Evolutionary conservation across 2,113 vertebrate genomes (phyloP).

Genomic region (Argyrosomus japonicus): DNA sequence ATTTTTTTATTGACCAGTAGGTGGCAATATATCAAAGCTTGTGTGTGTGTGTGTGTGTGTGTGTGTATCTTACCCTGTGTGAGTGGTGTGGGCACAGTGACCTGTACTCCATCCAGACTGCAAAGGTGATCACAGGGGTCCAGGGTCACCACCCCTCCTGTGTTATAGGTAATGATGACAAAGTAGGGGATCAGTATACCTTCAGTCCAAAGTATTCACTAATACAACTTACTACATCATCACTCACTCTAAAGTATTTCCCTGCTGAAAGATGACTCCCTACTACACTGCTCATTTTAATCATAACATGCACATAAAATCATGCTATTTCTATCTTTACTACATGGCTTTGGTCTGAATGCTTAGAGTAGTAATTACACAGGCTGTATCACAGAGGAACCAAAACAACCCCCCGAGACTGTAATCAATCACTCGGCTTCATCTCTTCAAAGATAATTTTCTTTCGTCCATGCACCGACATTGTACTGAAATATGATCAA

Average conservation of each 20-base stretch:
- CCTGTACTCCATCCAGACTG: constrained; percentile 84
- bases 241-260: neutral
- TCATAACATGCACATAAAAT: neutral
- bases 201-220: neutral
- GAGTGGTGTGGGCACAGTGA: constrained; percentile 83
- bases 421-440: constrained; percentile 1
- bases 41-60: neutral
- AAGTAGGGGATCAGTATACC: neutral
- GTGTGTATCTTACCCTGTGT: constrained; percentile 82
- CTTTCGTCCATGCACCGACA: neutral
- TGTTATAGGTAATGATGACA: constrained; percentile 18
- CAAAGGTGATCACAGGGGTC: constrained; percentile 87
- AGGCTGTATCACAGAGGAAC: neutral
- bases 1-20: constrained; percentile 54
- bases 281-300: neutral
- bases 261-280: constrained; percentile 1
- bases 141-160: constrained; percentile 83
- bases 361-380: neutral
- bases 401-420: neutral
- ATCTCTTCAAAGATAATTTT: neutral
- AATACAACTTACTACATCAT: neutral
- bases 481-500: neutral
- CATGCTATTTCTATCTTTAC: neutral
- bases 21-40: constrained; percentile 49
- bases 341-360: neutral